Evolutionary conservation across 2,113 vertebrate genomes (phyloP).

Genomic region (Clarias magur): DNA sequence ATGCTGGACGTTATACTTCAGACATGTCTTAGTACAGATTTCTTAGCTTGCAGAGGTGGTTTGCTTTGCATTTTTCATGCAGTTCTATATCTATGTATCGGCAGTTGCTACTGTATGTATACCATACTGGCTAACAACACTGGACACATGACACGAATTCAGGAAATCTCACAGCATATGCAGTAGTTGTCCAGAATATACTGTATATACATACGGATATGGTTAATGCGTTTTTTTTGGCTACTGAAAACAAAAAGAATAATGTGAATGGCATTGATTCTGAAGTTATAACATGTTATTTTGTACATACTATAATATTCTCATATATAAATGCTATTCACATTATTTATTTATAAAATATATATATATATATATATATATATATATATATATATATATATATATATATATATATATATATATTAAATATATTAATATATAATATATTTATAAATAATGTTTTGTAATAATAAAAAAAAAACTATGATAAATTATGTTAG

Average conservation of each 20-base stretch:
- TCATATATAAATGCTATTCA: too few species aligned
- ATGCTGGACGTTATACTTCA: not conserved
- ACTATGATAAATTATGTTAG: not conserved
- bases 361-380: too few species aligned
- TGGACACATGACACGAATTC: not conserved
- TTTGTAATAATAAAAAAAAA: too few species aligned
- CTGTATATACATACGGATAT: not conserved
- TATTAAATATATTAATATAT: too few species aligned
- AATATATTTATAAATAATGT: too few species aligned
- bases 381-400: too few species aligned
- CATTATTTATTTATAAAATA: too few species aligned
- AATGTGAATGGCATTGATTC: too few species aligned
- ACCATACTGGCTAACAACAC: not conserved
- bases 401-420: too few species aligned
- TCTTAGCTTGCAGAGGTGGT: not conserved
- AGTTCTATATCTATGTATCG: not conserved
- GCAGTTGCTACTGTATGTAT: not conserved
- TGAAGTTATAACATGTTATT: too few species aligned
- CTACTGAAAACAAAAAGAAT: too few species aligned
- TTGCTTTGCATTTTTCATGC: conserved; percentile 20
- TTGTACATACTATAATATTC: too few species aligned
- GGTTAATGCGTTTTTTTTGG: not conserved
- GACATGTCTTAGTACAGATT: not conserved
- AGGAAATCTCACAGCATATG: not conserved
- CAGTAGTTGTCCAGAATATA: not conserved